Evolutionary conservation across 2,797 vertebrate species (phyloP).

Genomic region (Dromococcyx pavoninus): DNA sequence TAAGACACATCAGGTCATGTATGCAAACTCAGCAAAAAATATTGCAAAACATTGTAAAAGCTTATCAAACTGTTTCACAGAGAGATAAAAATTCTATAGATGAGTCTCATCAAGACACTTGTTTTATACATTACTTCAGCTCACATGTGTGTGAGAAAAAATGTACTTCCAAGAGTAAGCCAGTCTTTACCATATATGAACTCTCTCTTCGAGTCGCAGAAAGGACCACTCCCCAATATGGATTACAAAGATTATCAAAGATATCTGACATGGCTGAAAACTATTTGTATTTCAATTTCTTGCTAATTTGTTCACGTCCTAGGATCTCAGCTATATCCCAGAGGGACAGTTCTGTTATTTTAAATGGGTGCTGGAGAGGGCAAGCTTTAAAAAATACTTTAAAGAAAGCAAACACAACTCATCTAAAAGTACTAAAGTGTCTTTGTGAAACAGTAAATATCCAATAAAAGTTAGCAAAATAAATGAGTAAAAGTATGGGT

Average conservation of each 20-base stretch:
- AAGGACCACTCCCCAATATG: background rate
- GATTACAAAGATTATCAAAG: background rate
- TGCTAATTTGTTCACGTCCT: background rate
- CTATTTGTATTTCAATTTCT: background rate
- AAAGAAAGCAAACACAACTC: conserved; percentile 39
- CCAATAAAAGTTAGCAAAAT: conserved; percentile 61
- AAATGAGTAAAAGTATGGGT: conserved; percentile 29
- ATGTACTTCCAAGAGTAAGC: background rate
- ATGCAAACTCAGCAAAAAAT: background rate
- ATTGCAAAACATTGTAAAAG: background rate
- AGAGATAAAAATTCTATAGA: background rate
- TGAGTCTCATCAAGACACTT: background rate
- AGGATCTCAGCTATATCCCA: background rate
- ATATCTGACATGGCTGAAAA: background rate
- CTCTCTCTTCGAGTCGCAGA: background rate
- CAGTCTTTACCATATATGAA: background rate
- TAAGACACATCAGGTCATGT: background rate
- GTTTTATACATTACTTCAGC: background rate
- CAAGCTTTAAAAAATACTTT: background rate
- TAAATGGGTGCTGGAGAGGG: background rate
- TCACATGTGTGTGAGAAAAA: background rate
- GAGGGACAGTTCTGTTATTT: background rate
- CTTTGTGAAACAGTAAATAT: conserved; percentile 61
- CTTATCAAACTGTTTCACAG: background rate
- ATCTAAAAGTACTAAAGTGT: conserved; percentile 33